A percentile compares a stretch with the other conserved stretches of the same genome.
Evolutionary conservation across 2,113 vertebrate species (phyloP).

Genomic region (Phylloscopus trochilus): DNA sequence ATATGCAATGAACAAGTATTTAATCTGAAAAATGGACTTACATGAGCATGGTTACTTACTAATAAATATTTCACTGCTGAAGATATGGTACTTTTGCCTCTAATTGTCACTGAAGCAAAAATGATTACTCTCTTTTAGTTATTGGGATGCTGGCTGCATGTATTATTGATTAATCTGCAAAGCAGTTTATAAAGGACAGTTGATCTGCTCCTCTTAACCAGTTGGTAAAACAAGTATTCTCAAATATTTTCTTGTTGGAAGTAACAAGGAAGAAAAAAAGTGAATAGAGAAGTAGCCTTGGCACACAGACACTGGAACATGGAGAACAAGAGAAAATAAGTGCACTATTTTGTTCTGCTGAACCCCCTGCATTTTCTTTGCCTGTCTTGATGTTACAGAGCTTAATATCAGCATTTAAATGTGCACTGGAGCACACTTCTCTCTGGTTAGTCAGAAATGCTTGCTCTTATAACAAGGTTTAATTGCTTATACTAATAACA

Average conservation of each 20-base stretch:
- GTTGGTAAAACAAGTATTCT: not conserved
- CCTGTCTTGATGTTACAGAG: not conserved
- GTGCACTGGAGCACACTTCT: not conserved
- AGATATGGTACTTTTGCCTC: not conserved
- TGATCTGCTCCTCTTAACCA: not conserved
- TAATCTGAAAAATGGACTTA: not conserved
- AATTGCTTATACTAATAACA: not conserved
- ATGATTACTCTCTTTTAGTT: not conserved
- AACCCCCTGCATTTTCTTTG: not conserved
- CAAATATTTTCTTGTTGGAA: not conserved
- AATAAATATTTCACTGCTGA: not conserved
- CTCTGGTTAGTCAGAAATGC: not conserved
- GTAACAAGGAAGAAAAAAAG: not conserved
- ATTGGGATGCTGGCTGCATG: not conserved
- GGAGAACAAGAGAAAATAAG: not conserved
- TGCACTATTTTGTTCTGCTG: not conserved
- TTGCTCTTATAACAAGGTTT: not conserved
- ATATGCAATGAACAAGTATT: not conserved
- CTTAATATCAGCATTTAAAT: not conserved
- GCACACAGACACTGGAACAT: not conserved
- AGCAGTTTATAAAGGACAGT: not conserved
- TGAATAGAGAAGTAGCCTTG: not conserved
- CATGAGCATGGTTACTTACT: not conserved
- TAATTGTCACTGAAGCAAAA: not conserved
- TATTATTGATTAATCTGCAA: not conserved